phyloP scores from a whole-genome alignment of 2,113 vertebrate species.

The Aleadryas rufinucha region DNA sequence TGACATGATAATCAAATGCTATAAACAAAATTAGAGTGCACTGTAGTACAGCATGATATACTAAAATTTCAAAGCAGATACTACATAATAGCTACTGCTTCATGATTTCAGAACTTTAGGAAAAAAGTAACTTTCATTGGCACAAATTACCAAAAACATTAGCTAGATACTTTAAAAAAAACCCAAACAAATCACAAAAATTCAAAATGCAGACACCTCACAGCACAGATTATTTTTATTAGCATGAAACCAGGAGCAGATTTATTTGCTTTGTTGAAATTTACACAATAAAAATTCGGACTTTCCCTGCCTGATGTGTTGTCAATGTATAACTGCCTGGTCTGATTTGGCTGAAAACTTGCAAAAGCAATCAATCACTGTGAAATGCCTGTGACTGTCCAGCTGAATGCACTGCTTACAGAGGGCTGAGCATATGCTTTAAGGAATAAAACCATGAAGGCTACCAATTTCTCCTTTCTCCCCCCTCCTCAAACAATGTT shows the following conservation, averaged over 20 bases:
- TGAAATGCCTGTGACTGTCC: background rate
- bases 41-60: background rate
- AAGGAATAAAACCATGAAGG: background rate
- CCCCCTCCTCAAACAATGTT: background rate
- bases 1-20: constrained; percentile 18
- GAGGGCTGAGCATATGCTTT: background rate
- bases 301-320: background rate
- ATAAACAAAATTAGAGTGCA: constrained; percentile 17
- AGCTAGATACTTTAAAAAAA: background rate
- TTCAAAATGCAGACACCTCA: background rate
- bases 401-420: background rate
- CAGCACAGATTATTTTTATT: background rate
- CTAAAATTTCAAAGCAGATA: background rate
- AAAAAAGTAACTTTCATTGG: background rate
- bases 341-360: background rate
- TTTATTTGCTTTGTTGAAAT: background rate
- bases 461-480: background rate
- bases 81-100: background rate
- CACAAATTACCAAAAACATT: background rate
- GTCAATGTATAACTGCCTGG: background rate
- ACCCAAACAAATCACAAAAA: background rate
- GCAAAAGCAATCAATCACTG: background rate
- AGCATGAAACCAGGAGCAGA: background rate
- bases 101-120: background rate
- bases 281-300: background rate